Evolutionary conservation across 2,113 vertebrate species (phyloP), one percentile per base, ranked within the genome.

Genomic region (Apteryx owenii): DNA sequence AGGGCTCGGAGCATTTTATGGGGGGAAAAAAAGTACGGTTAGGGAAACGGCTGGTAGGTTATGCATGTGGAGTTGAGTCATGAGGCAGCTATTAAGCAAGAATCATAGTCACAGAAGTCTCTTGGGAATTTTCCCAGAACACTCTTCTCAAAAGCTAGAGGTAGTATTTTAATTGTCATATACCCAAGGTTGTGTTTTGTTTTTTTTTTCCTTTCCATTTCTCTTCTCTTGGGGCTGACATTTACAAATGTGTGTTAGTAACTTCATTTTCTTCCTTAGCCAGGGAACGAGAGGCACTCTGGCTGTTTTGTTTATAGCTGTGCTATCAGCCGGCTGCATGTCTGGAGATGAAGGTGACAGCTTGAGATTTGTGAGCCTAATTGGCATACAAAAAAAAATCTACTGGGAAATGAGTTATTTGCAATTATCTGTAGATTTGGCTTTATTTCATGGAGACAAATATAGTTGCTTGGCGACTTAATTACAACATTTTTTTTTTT

Each of bases 381-480:
- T 97, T 97, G 97, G 95, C 93, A 92, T 89, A 95, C 94, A 58
- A 77, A 81, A 91, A 82, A 65, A 83, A 87, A 77, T 94, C 96
- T 85, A 10, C 85, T 81, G 95, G 94, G 95, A 97, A 96, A 90
- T 77, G 79, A 95, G 86, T 95, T 96, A 90, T 93, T 97, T 96
- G 94, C 95, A 96, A 96, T 97, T 97, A 97, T 97, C 95, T 94
- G 85, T 96, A 96, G 94, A 88, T 96, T 97, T 95, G 96, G 96
- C 96, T 97, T 96, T 97, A 93, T 96, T 97, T 97, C 97, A 88
- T 76, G 61, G 87, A 97, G 95, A 94, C 94, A 96, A 96, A 97
- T 97, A 93, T 84, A 97, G 94, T 90, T 94, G 79, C 97, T 97
- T 96, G 80, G 95, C 90, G 88, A 94, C 95, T 97, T 96, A 95